These are phyloP conservation scores for Trichogramma dendrolimi DNA, from an alignment of 2,888 invertebrate genomes.

Conservation along the genomic window DNA sequence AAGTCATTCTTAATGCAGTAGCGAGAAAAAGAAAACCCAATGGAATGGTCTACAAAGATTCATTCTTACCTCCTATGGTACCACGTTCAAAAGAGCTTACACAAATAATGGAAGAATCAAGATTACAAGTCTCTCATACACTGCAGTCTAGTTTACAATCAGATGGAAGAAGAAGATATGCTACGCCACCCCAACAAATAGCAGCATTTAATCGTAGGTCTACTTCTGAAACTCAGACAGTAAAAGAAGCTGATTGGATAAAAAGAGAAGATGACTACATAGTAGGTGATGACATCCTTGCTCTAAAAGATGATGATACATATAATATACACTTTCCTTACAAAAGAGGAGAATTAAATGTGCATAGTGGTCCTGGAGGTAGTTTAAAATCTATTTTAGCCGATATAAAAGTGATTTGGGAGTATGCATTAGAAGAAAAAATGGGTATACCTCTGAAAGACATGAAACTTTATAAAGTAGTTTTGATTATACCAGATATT, in stretches of 20 bases:
- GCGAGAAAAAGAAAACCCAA: conserved; percentile 60
- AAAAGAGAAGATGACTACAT: conserved; percentile 64
- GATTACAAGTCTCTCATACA: conserved; percentile 77
- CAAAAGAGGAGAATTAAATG: conserved; percentile 79
- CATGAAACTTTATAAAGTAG: conserved; percentile 76
- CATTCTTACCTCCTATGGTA: conserved; percentile 64
- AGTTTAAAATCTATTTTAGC: conserved; percentile 78
- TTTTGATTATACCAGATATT: conserved; percentile 84
- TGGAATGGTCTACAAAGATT: conserved; percentile 60
- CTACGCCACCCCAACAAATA: conserved; percentile 85
- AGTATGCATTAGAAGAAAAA: conserved; percentile 69
- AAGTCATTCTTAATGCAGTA: conserved; percentile 79
- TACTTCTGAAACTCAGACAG: conserved; percentile 63
- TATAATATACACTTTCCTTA: conserved; percentile 91
- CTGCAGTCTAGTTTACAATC: conserved; percentile 83
- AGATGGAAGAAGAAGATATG: conserved; percentile 74
- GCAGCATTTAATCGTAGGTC: conserved; percentile 81
- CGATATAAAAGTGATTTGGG: conserved; percentile 87
- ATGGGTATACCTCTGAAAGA: conserved; percentile 68
- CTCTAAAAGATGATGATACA: conserved; percentile 64
- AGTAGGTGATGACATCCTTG: conserved; percentile 74
- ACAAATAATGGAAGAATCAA: conserved; percentile 78
- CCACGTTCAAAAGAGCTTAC: conserved; percentile 65
- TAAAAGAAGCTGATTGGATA: conserved; percentile 61
- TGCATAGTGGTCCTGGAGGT: conserved; percentile 79